These are phyloP conservation scores for Miltochrista miniata DNA, from an alignment of 2,888 invertebrate genomes.

Conservation along the genomic window DNA sequence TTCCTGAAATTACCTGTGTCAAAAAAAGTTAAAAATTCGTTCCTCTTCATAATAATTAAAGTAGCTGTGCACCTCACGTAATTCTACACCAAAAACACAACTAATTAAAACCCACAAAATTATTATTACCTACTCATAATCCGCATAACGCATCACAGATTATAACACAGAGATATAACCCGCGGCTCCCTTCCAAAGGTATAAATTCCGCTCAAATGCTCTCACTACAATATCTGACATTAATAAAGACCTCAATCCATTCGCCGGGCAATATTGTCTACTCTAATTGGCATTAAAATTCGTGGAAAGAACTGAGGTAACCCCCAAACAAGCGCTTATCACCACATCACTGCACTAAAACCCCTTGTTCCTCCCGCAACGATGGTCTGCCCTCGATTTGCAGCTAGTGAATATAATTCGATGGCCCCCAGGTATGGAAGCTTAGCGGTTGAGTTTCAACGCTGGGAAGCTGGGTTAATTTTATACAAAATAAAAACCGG, in stretches of 20 bases:
- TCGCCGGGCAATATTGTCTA: constrained; percentile 73
- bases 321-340: constrained; percentile 77
- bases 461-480: constrained; percentile 13
- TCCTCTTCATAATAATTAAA: too few relatives aligned
- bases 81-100: not conserved
- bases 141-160: constrained; percentile 3
- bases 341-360: constrained; percentile 65
- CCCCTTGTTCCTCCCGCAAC: constrained; percentile 33
- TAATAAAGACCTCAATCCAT: constrained; percentile 79
- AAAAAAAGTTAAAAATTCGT: too few relatives aligned
- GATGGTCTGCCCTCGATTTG: constrained; percentile 37
- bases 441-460: constrained; percentile 38
- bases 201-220: constrained; percentile 61
- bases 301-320: constrained; percentile 72
- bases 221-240: constrained; percentile 77
- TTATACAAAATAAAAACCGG: not conserved
- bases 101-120: constrained; percentile 2
- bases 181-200: constrained; percentile 28
- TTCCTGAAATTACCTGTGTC: too few relatives aligned
- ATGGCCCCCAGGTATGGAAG: constrained; percentile 67
- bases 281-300: constrained; percentile 80
- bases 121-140: constrained; percentile 3
- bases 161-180: constrained; percentile 26
- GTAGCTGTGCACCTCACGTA: not conserved
- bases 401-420: constrained; percentile 68